Percentiles rank a stretch among this genome's conserved stretches.
Conservation (phyloP, 1,140 invertebrate genomes). For the Drosophila parabipectinata region DNA sequence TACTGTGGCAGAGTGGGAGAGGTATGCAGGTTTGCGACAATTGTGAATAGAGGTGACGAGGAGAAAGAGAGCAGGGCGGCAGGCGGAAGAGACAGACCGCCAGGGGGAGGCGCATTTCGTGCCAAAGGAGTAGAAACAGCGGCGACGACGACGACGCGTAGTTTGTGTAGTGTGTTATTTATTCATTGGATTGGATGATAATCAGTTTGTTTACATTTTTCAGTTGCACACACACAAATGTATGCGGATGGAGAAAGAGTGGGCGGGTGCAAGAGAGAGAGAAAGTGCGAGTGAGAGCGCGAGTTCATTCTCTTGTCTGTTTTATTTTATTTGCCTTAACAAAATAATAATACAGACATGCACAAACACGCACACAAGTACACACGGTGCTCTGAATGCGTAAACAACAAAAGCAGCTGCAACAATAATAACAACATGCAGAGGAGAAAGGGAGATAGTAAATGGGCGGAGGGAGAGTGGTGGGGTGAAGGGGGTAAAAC, state of each 20-base stretch:
- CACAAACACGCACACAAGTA: slow-evolving; percentile 52
- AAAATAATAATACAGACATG: slow-evolving; percentile 78
- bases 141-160: slow-evolving; percentile 33
- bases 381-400: slow-evolving; percentile 57
- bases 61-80: neutral
- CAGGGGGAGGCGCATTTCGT: slow-evolving; percentile 33
- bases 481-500: too few relatives aligned
- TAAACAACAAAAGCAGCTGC: slow-evolving; percentile 79
- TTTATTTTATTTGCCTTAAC: slow-evolving; percentile 77
- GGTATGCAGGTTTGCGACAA: slow-evolving; percentile 29
- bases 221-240: slow-evolving; percentile 58
- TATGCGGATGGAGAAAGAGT: slow-evolving; percentile 4
- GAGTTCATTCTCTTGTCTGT: slow-evolving; percentile 64
- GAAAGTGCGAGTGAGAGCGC: slow-evolving; percentile 28
- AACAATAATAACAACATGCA: slow-evolving; percentile 56
- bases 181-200: slow-evolving; percentile 83
- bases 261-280: slow-evolving; percentile 9
- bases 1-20: slow-evolving; percentile 6
- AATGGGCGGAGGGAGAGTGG: neutral
- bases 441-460: neutral
- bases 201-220: slow-evolving; percentile 84
- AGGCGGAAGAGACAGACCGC: neutral
- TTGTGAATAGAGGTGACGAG: slow-evolving; percentile 27
- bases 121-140: slow-evolving; percentile 54
- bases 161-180: slow-evolving; percentile 71